Base-by-base conservation (phyloP, 2,113 vertebrate species). In the Origma solitaria region DNA sequence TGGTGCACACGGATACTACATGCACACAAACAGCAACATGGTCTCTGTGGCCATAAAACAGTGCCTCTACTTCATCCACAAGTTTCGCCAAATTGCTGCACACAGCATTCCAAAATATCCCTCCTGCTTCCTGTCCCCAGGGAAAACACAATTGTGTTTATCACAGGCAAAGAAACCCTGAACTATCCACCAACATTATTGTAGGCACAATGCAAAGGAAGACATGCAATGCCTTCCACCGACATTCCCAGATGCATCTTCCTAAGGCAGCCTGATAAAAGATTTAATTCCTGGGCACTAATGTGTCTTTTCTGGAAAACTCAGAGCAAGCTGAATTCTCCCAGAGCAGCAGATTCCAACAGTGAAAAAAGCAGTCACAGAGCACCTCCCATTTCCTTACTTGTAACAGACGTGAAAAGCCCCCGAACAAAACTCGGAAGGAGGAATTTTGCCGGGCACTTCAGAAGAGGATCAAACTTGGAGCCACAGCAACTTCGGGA, bases 21-120 rank as follows among this genome's bases (percentile, higher is more conserved):
- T 4, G 35, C 33, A 68, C 22, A 6, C 1, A 0, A 47, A 38
- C 19, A 82, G 50, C 61, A 7, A 17, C 21, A 1, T 0, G 13
- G 40, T 18, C 22, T 60, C 42, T 47, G 1, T 1, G 37, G 11
- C 30, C 51, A 33, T 8, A 62, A 60, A 69, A 13, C 35, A 50
- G 22, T 2, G 40, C 23, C 37, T 38, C 0, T 23, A 40, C n/a
- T 62, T 56, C 33, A 64, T 31, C 13, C n/a, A 31, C 35, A 56
- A 9, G 44, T 56, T 82, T 69, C 50, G 61, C 66, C 45, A 51
- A 50, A 68, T 31, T 68, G 44, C 49, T 56, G 33, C 45, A 16
- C 22, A 12, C 30, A 9, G 27, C 5, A 24, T 28, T 50, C 30
- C 27, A 27, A 11, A 51, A 15, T 6, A 45, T 2, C 61, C 13